Percentiles rank a stretch among this genome's conserved stretches.
Evolutionary conservation across 1,140 invertebrate species (phyloP).

Genomic region (Neodiprion virginianus): DNA sequence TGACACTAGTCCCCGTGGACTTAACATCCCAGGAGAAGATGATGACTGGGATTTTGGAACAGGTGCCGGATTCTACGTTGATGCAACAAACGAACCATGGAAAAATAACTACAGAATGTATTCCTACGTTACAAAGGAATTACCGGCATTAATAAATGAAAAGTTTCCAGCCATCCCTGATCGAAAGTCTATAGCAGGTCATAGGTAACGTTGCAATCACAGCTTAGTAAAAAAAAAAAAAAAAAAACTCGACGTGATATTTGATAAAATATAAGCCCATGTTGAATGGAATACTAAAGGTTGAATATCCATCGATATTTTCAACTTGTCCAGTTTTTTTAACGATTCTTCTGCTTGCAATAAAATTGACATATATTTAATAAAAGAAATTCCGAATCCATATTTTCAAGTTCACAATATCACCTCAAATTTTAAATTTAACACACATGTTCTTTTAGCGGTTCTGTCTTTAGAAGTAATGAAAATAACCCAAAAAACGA

Average conservation of each 20-base stretch:
- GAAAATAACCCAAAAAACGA: too few relatives aligned
- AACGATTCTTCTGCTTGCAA: too few relatives aligned
- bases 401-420: too few relatives aligned
- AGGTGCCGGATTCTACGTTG: conserved; percentile 95
- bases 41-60: conserved; percentile 94
- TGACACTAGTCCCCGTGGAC: conserved; percentile 94
- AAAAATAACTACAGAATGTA: conserved; percentile 95
- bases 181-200: conserved; percentile 84
- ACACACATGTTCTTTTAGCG: too few relatives aligned
- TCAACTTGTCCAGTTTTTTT: too few relatives aligned
- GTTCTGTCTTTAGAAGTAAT: too few relatives aligned
- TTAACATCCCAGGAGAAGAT: conserved; percentile 88
- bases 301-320: too few relatives aligned
- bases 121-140: conserved; percentile 92
- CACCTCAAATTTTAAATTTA: too few relatives aligned
- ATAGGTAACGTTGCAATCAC: conserved; percentile 66
- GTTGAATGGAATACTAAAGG: too few relatives aligned
- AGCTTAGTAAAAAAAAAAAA: background rate
- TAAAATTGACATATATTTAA: too few relatives aligned
- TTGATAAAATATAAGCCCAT: too few relatives aligned
- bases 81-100: conserved; percentile 93
- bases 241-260: background rate
- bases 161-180: conserved; percentile 73
- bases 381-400: too few relatives aligned
- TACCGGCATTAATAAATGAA: conserved; percentile 78